Percentiles rank a stretch among this genome's conserved stretches.
Conservation (phyloP, 2,797 vertebrate genomes). For the Gymnothorax javanicus region DNA sequence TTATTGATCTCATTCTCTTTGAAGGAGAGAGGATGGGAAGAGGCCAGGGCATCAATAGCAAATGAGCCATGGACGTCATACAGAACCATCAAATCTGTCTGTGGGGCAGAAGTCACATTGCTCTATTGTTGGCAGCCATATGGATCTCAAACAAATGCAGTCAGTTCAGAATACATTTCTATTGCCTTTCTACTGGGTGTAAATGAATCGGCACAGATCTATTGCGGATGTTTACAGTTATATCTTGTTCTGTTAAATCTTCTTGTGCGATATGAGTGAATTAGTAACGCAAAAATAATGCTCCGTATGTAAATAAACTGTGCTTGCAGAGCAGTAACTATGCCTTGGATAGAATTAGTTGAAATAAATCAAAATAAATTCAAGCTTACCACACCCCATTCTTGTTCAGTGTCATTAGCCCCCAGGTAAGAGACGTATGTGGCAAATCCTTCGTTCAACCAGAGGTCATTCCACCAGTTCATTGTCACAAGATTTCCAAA, state of each 20-base stretch:
- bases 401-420: constrained; percentile 66
- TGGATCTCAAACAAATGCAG: neutral
- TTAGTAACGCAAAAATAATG: neutral
- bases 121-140: neutral
- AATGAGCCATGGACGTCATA: constrained; percentile 80
- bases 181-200: neutral
- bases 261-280: too few relatives aligned
- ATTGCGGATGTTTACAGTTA: too few relatives aligned
- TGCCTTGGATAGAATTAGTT: neutral
- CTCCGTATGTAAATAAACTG: neutral
- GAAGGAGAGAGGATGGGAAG: constrained; percentile 86
- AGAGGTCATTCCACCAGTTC: constrained; percentile 93
- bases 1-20: constrained; percentile 77
- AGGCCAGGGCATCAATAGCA: constrained; percentile 79
- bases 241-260: too few relatives aligned
- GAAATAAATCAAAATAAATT: neutral
- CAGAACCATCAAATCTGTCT: constrained; percentile 86
- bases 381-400: constrained; percentile 82
- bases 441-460: constrained; percentile 95
- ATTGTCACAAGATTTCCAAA: constrained; percentile 96
- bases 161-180: neutral
- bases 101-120: constrained; percentile 32
- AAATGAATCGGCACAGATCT: neutral
- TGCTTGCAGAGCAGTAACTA: neutral
- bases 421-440: constrained; percentile 90